A percentile compares a stretch with the other conserved stretches of the same genome.
Evolutionary conservation across 2,797 vertebrate species (phyloP).

Genomic region (Pteropus rufus): DNA sequence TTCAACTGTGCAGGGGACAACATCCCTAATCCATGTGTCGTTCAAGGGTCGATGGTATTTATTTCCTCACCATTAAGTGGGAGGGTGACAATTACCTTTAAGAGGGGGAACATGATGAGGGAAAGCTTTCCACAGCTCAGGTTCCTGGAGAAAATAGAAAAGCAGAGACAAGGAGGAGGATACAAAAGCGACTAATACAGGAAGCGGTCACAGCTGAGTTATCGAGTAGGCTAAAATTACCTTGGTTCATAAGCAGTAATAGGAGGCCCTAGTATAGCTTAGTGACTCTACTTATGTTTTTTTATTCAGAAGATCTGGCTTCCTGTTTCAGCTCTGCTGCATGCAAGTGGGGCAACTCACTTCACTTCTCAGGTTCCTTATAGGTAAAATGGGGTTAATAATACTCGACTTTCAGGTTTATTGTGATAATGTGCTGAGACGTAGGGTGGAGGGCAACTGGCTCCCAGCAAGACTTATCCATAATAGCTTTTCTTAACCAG

Average conservation of each 20-base stretch:
- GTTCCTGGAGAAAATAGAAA: conserved; percentile 21
- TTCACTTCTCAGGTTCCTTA: neutral
- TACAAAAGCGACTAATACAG: neutral
- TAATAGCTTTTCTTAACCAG: neutral
- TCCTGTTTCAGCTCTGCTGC: neutral
- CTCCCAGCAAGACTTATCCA: neutral
- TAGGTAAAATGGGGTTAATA: neutral
- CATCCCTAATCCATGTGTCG: neutral
- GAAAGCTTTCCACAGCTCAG: neutral
- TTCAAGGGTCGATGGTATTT: neutral
- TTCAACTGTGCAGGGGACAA: neutral
- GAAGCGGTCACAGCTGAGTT: conserved; percentile 52
- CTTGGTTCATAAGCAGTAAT: neutral
- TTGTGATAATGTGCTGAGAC: neutral
- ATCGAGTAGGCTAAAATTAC: neutral
- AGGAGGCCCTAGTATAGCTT: neutral
- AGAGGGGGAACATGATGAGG: neutral
- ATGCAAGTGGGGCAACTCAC: neutral
- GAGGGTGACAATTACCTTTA: neutral
- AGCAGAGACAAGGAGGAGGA: conserved; percentile 10
- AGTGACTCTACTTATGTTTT: neutral
- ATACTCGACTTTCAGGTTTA: neutral
- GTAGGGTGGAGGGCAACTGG: neutral
- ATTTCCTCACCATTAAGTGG: neutral
- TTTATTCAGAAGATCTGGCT: conserved; percentile 3